Base-by-base conservation (phyloP, 2,888 invertebrate species). In the Clanis bilineata region DNA sequence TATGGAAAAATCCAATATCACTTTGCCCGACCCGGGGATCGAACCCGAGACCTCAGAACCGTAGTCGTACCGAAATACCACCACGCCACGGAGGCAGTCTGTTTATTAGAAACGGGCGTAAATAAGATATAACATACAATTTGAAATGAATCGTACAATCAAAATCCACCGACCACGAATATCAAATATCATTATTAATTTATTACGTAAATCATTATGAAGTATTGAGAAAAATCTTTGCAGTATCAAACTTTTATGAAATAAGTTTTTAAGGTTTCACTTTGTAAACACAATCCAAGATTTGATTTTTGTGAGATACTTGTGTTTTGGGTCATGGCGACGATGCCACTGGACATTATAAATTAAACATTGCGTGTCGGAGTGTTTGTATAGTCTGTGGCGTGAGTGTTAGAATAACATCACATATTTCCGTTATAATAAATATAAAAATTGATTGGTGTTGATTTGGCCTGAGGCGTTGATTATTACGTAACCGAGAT, bases 341-440 rank as follows among this genome's bases (percentile, higher is more conserved):
- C 39, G 22, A 1, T 6, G 22, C 58, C 63, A 68, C 71, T 67
- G 67, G 63, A 64, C 62, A 66, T 71, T 77, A 72, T 72, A 74
- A 79, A 76, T 66, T 64, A 72, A 79, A 77, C 77, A 72, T 72
- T 68, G 73, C 71, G 70, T 67, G 67, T 60, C 67, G 64, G 64
- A 73, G 72, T 79, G 73, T 79, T 81, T 78, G 73, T 22, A 22
- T 12, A 45, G 45, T 23, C 36, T 32, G 25, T 59, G 4, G 64
- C 54, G 64, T 64, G 54, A 70, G 72, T 68, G 72, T 51, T 51
- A 51, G 51, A 51, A 51, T 21, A 51, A 51, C 51, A 32, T 12
- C 3, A 10, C 28, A 18, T 25, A 6, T 45, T n/a, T 45, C 51
- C 28, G 51, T 15, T 51, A 32, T 18, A 51, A 51, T 32, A 18